Base-by-base conservation (phyloP, 2,797 vertebrate genomes). In the Falco novaeseelandiae region DNA sequence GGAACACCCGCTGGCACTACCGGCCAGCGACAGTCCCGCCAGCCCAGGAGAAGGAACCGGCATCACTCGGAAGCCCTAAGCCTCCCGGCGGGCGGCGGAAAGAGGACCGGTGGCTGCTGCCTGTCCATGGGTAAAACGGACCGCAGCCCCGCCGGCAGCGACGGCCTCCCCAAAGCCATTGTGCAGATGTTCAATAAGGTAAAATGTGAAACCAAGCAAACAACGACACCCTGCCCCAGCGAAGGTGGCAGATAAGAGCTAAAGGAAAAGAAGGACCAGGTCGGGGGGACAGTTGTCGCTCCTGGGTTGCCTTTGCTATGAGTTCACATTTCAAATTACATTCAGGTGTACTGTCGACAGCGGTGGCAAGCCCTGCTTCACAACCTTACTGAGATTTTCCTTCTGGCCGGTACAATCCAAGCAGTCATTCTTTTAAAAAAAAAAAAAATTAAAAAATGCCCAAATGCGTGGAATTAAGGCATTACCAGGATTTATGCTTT, bases 381-480 rank as follows among this genome's bases (percentile, higher is more conserved):
- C 10, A 63, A 48, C 2, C 12, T 46, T 30, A 17, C 67, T 22
- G n/a, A 61, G 36, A 2, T 36, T 72, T 51, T 59, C 34, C 7
- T 57, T 2, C 11, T 6, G 1, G 4, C 29, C 3, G 0, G 29
- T 34, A 63, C 14, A 79, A 48, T 18, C 38, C n/a, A 65, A 36
- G 3, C 9, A 19, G 2, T 30, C 2, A 1, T 9, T 85, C 4
- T 49, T 36, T 16, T 18, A 21, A 30, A 32, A n/a, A 32, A 11
- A 38, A 38, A 38, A 38, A 36, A 36, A 36, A 36, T 20, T 42
- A 9, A 14, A 8, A 7, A 16, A 6, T 5, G 14, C 21, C 7
- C 3, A 19, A 49, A 48, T 2, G 1, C 0, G 1, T 4, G 6
- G 6, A 51, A 61, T 65, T 51, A 34, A 58, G 22, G 2, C 2